Evolutionary conservation across 2,797 vertebrate genomes (phyloP), one percentile per base, ranked within the genome.

Genomic region (Vultur gryphus): DNA sequence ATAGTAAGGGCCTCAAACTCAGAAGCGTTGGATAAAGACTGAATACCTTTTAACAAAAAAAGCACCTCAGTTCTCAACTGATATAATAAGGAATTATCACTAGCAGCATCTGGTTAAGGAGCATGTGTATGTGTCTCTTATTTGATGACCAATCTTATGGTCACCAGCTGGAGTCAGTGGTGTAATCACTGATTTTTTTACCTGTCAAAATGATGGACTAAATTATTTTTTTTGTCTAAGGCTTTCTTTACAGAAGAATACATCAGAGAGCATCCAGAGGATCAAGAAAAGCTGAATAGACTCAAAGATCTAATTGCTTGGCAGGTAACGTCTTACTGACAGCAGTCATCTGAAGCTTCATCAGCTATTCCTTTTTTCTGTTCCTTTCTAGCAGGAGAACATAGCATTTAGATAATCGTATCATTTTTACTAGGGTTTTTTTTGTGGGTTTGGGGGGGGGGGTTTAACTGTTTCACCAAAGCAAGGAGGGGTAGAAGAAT

Each of bases 231-330:
- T 52, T 52, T 52, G 11, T 75, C 87, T 16, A 61, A 99, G 99
- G 99, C 99, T n/a, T 99, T 99, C 98, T 99, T 99, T 94, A 99
- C 98, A 6, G 99, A 99, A 5, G 99, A 99, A 70, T 99, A 99
- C 92, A 95, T 54, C 72, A 98, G 94, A 73, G 97, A 98, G 26
- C 99, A 99, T 96, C 98, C 98, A 4, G 99, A 99, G 80, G 99
- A 99, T 97, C 97, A 97, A 97, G 99, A 99, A 9, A 99, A 99
- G 96, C 98, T 99, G 81, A 93, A 97, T 39, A 99, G 98, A 72
- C 99, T 99, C 92, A 99, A 99, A 97, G 99, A 99, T 96, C 98
- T 99, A 95, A 99, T 99, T 65, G 99, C 99, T 1, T 99, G 99
- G 99, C 99, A 99, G 99, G 99, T 99, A 98, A 91, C 59, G 67